phyloP scores from a whole-genome alignment of 2,797 vertebrate species.

The Rhynchonycteris naso region DNA sequence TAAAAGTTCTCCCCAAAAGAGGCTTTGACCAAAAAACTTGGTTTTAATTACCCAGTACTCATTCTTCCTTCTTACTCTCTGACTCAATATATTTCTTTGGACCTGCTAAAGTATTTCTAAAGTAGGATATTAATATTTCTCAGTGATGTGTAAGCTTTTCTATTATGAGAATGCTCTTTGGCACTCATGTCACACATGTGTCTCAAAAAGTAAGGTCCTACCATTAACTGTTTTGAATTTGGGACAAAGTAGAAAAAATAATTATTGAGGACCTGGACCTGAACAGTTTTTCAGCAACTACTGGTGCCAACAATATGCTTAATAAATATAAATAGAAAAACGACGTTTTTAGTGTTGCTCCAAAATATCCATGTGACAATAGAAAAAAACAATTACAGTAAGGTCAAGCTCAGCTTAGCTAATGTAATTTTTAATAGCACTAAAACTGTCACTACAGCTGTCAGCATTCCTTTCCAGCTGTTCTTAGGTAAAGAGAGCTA shows the following conservation, averaged over 20 bases:
- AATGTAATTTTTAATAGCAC: background rate
- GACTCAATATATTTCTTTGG: background rate
- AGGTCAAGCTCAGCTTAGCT: background rate
- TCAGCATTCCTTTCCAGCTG: background rate
- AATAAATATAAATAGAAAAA: background rate
- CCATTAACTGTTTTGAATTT: background rate
- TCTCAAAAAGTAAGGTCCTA: background rate
- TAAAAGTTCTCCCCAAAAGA: background rate
- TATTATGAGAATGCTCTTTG: background rate
- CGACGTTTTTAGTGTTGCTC: background rate
- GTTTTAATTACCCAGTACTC: background rate
- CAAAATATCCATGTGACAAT: background rate
- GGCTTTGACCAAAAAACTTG: background rate
- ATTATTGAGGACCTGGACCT: background rate
- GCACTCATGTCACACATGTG: background rate
- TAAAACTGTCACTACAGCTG: background rate
- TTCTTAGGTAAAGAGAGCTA: background rate
- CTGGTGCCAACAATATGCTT: background rate
- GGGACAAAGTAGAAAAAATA: background rate
- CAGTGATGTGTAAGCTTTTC: background rate
- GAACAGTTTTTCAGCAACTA: slow-evolving; percentile 9
- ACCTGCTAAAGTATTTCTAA: background rate
- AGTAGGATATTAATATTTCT: background rate
- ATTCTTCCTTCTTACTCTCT: background rate
- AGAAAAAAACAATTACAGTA: background rate